A percentile compares a stretch with the other conserved stretches of the same genome.
These are phyloP conservation scores for Progne subis DNA, from an alignment of 2,113 vertebrate species.

Conservation along the genomic window DNA sequence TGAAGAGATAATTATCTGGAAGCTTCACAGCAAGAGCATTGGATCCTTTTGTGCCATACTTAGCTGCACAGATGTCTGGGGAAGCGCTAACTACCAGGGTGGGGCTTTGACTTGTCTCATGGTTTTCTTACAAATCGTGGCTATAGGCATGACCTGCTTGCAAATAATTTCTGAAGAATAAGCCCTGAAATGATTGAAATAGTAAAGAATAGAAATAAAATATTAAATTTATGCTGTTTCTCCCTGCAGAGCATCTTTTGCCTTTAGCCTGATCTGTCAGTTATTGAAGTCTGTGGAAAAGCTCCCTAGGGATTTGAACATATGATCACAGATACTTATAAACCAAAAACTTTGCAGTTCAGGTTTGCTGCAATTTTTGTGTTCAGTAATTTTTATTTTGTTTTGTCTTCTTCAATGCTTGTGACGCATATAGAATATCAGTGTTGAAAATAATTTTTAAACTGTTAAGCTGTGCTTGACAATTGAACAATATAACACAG, in stretches of 20 bases:
- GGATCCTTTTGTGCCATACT: neutral
- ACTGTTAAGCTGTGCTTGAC: neutral
- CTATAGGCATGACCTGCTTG: neutral
- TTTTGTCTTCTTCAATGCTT: neutral
- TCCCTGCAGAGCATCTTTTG: neutral
- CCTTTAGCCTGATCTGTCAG: neutral
- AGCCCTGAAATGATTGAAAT: neutral
- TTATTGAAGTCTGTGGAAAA: neutral
- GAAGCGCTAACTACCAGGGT: neutral
- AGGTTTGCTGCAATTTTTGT: neutral
- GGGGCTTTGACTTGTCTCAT: neutral
- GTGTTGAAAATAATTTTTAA: neutral
- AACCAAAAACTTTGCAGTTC: neutral
- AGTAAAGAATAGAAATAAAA: neutral
- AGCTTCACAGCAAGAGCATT: neutral
- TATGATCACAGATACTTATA: neutral
- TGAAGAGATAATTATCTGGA: neutral
- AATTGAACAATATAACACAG: neutral
- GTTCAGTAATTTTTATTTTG: neutral
- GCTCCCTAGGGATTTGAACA: neutral
- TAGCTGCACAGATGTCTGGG: neutral
- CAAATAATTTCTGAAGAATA: neutral
- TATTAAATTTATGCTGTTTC: neutral
- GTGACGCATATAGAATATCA: neutral
- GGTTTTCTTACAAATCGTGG: neutral